A percentile compares a stretch with the other conserved stretches of the same genome.
Evolutionary conservation across 2,888 invertebrate species (phyloP).

Genomic region (Bombylius discolor): DNA sequence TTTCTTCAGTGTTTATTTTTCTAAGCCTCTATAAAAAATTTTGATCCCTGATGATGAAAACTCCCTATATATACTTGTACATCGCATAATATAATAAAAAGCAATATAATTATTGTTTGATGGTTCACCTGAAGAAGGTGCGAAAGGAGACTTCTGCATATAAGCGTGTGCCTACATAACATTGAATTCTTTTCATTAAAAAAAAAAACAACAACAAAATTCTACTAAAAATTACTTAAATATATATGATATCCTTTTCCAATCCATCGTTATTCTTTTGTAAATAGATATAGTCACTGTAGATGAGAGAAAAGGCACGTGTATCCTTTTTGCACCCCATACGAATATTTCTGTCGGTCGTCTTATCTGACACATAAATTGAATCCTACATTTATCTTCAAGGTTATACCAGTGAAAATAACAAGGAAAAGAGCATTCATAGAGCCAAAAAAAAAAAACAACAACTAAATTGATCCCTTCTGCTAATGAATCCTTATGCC

Average conservation of each 20-base stretch:
- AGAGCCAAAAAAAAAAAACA: not conserved
- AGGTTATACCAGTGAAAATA: not conserved
- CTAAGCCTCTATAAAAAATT: too few species aligned
- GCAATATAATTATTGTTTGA: not conserved
- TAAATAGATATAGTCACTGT: too few species aligned
- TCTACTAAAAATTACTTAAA: too few species aligned
- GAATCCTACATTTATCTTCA: not conserved
- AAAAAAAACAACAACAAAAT: too few species aligned
- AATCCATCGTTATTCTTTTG: too few species aligned
- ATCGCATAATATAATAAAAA: not conserved
- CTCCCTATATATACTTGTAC: too few species aligned
- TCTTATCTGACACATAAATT: not conserved
- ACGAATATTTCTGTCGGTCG: not conserved
- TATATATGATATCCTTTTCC: too few species aligned
- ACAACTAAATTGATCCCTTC: not conserved
- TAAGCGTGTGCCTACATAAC: not conserved
- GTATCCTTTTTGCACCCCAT: not conserved
- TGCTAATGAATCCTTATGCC: not conserved
- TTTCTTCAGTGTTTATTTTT: too few species aligned
- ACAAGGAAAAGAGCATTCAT: too few species aligned
- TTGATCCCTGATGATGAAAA: too few species aligned
- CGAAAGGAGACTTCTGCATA: not conserved
- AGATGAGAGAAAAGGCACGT: slow-evolving; percentile 2
- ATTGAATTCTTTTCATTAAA: too few species aligned
- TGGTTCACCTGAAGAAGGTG: slow-evolving; percentile 5